Percentiles rank a stretch among this genome's conserved stretches.
phyloP scores from a whole-genome alignment of 2,797 vertebrate species.

The Gobionotothen gibberifrons region DNA sequence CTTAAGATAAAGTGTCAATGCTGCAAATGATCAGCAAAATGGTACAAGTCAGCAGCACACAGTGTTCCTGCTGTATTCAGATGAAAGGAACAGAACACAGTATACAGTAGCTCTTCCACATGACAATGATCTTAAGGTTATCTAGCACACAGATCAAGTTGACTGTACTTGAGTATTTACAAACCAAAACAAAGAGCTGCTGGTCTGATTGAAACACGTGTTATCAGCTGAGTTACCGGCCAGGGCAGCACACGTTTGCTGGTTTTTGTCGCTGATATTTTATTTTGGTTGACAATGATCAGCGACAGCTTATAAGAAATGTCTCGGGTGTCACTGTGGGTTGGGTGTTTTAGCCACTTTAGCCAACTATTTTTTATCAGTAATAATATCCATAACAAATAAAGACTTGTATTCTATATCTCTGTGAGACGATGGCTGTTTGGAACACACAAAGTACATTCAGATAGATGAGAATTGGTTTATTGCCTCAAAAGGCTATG shows the following conservation, averaged over 20 bases:
- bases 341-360: no score
- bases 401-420: not conserved
- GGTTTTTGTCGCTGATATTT: not conserved
- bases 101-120: not conserved
- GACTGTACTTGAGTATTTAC: not conserved
- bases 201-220: no score
- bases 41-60: slow-evolving; percentile 13
- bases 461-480: not conserved
- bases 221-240: no score
- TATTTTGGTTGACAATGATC: not conserved
- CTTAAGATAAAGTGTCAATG: slow-evolving; percentile 2
- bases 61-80: not conserved
- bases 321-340: no score
- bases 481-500: not conserved
- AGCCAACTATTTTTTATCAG: no score
- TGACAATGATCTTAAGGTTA: not conserved
- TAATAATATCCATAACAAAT: not conserved
- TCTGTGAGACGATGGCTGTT: not conserved
- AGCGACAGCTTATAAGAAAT: no score
- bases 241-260: not conserved
- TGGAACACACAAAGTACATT: not conserved
- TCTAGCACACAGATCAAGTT: no score
- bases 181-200: not conserved
- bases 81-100: slow-evolving; percentile 8
- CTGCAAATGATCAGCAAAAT: not conserved